Conservation (phyloP, 2,113 vertebrate genomes). For the Corynorhinus townsendii region DNA sequence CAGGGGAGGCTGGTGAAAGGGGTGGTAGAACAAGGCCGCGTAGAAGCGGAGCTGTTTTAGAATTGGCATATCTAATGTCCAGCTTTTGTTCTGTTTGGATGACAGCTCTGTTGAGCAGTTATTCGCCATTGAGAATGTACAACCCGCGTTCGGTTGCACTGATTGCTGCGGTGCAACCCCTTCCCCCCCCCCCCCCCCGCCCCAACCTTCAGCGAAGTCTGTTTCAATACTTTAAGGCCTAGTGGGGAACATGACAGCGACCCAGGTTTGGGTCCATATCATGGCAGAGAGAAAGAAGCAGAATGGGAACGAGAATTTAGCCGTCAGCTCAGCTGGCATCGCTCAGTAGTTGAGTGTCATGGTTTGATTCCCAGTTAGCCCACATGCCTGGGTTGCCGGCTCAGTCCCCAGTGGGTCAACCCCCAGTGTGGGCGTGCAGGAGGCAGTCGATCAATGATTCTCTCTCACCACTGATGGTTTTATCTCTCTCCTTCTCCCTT, state of each 20-base stretch:
- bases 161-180: not conserved
- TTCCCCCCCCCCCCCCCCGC: not conserved
- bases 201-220: not conserved
- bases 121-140: not conserved
- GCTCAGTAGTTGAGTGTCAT: too few species aligned
- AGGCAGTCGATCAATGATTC: too few species aligned
- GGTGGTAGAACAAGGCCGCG: rapidly evolving
- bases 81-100: not conserved
- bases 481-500: too few species aligned
- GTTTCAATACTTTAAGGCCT: not conserved
- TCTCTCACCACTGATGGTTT: too few species aligned
- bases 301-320: not conserved
- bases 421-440: too few species aligned
- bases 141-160: not conserved
- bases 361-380: too few species aligned
- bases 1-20: not conserved
- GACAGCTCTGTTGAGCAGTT: not conserved
- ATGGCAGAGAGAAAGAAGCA: not conserved
- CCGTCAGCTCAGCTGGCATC: not conserved
- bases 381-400: too few species aligned
- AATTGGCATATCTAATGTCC: not conserved
- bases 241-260: not conserved
- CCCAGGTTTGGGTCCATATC: not conserved
- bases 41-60: not conserved
- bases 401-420: too few species aligned